phyloP scores from a whole-genome alignment of 1,140 invertebrate species.

The Sogatella furcifera region DNA sequence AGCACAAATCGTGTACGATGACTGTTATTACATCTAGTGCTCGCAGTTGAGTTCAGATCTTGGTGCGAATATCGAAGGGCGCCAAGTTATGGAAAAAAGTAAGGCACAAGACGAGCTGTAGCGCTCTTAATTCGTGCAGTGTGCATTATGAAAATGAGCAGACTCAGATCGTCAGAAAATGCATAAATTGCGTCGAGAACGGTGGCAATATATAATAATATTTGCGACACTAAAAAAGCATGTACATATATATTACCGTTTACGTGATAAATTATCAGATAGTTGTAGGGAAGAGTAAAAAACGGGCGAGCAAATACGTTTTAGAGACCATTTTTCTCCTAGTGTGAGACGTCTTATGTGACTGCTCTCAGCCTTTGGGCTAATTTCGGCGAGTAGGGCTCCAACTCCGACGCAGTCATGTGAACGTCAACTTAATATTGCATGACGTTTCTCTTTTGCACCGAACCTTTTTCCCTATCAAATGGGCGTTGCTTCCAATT shows the following conservation, averaged over 20 bases:
- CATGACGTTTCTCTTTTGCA: neutral
- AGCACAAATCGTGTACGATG: too few relatives aligned
- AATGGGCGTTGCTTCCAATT: too few relatives aligned
- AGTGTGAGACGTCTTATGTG: neutral
- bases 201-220: neutral
- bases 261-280: slow-evolving; percentile 1
- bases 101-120: too few relatives aligned
- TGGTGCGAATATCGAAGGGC: too few relatives aligned
- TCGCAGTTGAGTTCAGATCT: too few relatives aligned
- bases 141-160: slow-evolving; percentile 1
- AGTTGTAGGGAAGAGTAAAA: neutral
- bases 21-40: too few relatives aligned
- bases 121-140: neutral
- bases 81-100: too few relatives aligned
- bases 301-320: neutral
- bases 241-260: neutral
- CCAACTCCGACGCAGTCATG: neutral
- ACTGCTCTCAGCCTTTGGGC: neutral
- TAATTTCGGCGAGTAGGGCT: neutral
- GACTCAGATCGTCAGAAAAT: neutral
- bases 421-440: neutral
- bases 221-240: neutral
- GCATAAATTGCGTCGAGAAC: neutral
- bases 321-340: slow-evolving; percentile 1
- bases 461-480: too few relatives aligned